phyloP scores from a whole-genome alignment of 2,113 vertebrate species.

The Psammodynastes pulverulentus region DNA sequence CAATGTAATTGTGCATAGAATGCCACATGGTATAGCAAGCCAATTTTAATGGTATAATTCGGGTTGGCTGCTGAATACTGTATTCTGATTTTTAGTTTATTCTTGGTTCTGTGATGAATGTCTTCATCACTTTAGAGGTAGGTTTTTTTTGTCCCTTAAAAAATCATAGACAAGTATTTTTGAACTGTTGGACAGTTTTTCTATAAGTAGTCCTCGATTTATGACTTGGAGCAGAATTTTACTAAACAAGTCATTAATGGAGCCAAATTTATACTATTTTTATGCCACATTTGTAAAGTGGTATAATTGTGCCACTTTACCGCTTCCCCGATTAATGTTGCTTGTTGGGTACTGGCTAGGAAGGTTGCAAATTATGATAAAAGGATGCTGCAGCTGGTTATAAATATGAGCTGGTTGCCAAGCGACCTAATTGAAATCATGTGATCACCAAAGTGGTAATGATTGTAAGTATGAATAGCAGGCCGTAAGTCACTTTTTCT shows the following conservation, averaged over 20 bases:
- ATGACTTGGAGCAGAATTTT: not conserved
- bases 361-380: not conserved
- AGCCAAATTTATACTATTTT: not conserved
- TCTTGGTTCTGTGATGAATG: not conserved
- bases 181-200: not conserved
- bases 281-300: not conserved
- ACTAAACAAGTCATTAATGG: not conserved
- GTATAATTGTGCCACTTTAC: too few relatives aligned
- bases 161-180: not conserved
- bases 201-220: not conserved
- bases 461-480: not conserved
- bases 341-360: not conserved
- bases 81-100: not conserved
- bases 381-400: not conserved
- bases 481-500: not conserved
- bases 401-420: not conserved
- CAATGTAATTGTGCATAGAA: not conserved
- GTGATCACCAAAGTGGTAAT: not conserved
- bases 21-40: not conserved
- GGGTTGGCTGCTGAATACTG: not conserved
- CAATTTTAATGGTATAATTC: not conserved
- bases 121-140: not conserved
- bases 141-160: not conserved
- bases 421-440: not conserved
- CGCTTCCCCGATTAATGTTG: not conserved